Base-by-base conservation (phyloP, 2,888 invertebrate species). In the Diaperis boleti region DNA sequence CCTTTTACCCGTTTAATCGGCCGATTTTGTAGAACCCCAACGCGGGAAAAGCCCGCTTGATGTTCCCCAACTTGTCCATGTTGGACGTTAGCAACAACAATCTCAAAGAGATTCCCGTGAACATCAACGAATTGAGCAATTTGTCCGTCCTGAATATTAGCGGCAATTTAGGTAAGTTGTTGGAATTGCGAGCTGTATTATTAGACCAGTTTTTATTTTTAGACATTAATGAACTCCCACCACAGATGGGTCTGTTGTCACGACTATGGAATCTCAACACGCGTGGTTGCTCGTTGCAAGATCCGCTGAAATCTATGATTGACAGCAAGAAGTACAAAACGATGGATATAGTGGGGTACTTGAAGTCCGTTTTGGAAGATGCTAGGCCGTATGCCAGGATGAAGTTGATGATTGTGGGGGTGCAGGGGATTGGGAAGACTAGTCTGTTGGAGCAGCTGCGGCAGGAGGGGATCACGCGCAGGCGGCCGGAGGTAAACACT, bases 231-330 rank as follows among this genome's bases (percentile, higher is more conserved):
- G 92, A 96, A 76, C 86, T 99, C 54, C 98, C 98, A 0, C 92
- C 98, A 0, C 95, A 97, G 81, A 92, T 99, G 89, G 98, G 99
- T 0, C 83, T 97, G 4, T 85, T 98, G 1, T 92, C 92, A 0
- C 89, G 96, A n/a, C 85, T 99, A 31, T 98, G 98, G 98, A 98
- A 96, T 82, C 84, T 99, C 31, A 96, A 95, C 81, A 92, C 97
- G 1, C 87, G 91, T 37, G 95, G 95, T 1, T 98, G 98, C 76
- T 86, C 89, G 17, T 83, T 96, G 7, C 90, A 90, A 73, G 97
- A 96, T 77, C 96, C 97, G 0, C 82, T 97, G 0, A 90, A 89
- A 65, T 90, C 92, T 0, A 96, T 97, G 94, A 91, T 98, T 62
- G 92, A 92, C 47, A 90, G 92, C 61, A 96, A 96, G 73, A 91